phyloP scores from a whole-genome alignment of 2,113 vertebrate genomes.

The Seriola aureovittata region DNA sequence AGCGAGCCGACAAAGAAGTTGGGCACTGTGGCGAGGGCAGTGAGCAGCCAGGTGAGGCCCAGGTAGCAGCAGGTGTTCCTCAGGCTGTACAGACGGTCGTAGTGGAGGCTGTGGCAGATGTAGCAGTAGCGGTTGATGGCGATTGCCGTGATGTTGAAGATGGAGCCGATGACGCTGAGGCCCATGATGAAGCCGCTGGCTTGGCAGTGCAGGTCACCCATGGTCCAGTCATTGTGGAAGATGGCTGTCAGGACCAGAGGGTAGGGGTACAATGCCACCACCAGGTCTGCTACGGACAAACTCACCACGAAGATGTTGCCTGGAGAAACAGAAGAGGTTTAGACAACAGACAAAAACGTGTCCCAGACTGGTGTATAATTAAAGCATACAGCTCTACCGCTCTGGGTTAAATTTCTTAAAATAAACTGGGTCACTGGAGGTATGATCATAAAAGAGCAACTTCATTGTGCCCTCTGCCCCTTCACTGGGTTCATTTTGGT shows the following conservation, averaged over 20 bases:
- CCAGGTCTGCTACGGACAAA: constrained; percentile 81
- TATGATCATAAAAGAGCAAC: constrained; percentile 19
- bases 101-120: constrained; percentile 83
- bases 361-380: constrained; percentile 24
- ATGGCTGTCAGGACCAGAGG: constrained; percentile 85
- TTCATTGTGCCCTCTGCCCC: constrained; percentile 14
- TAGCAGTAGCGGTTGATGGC: constrained; percentile 85
- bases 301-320: constrained; percentile 88
- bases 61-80: constrained; percentile 83
- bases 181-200: constrained; percentile 86
- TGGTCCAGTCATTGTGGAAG: constrained; percentile 84
- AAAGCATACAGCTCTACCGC: constrained; percentile 16
- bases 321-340: constrained; percentile 57
- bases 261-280: constrained; percentile 86
- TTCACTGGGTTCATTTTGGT: constrained; percentile 1
- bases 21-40: constrained; percentile 81
- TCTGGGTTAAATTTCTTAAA: constrained; percentile 28
- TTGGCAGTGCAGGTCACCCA: constrained; percentile 85
- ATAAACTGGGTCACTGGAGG: constrained; percentile 35
- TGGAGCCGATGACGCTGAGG: constrained; percentile 85
- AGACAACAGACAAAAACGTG: constrained; percentile 28
- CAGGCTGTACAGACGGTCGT: constrained; percentile 82
- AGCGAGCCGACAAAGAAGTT: constrained; percentile 85
- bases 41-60: constrained; percentile 84
- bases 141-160: constrained; percentile 83